Evolutionary conservation across 1,140 invertebrate species (phyloP).

Genomic region (Gonioctena quinquepunctata): DNA sequence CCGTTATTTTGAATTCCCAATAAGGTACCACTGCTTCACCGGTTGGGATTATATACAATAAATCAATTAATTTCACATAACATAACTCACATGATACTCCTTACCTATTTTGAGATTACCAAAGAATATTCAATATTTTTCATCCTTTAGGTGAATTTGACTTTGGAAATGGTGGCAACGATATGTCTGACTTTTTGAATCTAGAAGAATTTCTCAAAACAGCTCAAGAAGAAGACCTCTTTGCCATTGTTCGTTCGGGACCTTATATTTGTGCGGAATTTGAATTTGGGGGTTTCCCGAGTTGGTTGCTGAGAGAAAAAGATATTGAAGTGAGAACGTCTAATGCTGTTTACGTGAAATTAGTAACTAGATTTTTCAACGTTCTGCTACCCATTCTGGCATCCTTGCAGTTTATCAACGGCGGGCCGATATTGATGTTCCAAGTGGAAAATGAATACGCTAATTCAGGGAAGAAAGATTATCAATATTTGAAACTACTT

Average conservation of each 20-base stretch:
- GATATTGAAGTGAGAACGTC: conserved; percentile 59
- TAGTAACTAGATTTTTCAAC: conserved; percentile 58
- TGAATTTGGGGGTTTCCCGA: conserved; percentile 58
- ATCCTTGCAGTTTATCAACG: conserved; percentile 60
- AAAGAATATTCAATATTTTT: background rate
- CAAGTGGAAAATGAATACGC: conserved; percentile 66
- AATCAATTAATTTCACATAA: no score
- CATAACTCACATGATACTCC: no score
- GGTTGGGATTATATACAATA: no score
- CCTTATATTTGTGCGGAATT: conserved; percentile 92
- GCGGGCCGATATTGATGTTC: conserved; percentile 63
- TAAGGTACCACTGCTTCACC: no score
- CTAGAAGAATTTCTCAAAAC: conserved; percentile 71
- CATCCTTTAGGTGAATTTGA: conserved; percentile 61
- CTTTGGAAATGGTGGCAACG: conserved; percentile 69
- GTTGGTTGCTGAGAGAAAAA: conserved; percentile 33
- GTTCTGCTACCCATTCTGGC: conserved; percentile 57
- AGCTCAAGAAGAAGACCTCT: conserved; percentile 79
- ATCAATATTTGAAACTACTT: conserved; percentile 56
- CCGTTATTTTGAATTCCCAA: no score
- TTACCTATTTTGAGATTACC: no score
- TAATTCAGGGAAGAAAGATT: conserved; percentile 29
- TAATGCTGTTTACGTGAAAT: conserved; percentile 55
- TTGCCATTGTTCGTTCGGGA: conserved; percentile 85
- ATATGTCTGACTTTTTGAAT: conserved; percentile 66